Conservation (phyloP, 2,113 vertebrate genomes). For the Tetraodon nigroviridis region DNA sequence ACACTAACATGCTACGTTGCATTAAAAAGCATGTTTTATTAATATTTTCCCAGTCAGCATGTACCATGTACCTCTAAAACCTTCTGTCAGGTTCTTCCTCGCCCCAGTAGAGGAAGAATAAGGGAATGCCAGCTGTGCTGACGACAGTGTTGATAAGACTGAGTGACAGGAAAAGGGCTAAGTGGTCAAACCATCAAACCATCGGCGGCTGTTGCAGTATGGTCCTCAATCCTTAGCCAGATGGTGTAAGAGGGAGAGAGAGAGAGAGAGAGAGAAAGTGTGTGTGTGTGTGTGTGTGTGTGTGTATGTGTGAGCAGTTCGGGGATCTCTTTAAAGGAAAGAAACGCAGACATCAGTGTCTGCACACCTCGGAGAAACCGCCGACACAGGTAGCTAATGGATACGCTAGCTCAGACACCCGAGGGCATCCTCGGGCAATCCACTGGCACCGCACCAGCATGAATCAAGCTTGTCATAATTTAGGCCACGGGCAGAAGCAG, state of each 20-base stretch:
- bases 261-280: not conserved
- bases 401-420: constrained; percentile 55
- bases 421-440: constrained; percentile 63
- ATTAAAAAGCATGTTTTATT: not conserved
- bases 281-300: constrained; percentile 4
- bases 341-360: constrained; percentile 46
- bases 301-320: constrained; percentile 13
- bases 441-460: constrained; percentile 58
- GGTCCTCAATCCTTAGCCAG: constrained; percentile 46
- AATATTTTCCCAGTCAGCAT: constrained; percentile 9
- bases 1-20: too few relatives aligned
- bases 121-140: constrained; percentile 61
- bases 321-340: constrained; percentile 40
- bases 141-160: constrained; percentile 45
- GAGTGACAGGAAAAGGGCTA: constrained; percentile 54
- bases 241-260: constrained; percentile 44
- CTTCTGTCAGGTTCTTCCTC: constrained; percentile 25
- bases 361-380: constrained; percentile 47
- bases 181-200: constrained; percentile 56
- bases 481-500: constrained; percentile 52
- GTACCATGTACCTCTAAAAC: constrained; percentile 17
- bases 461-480: constrained; percentile 62
- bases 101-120: constrained; percentile 20
- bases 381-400: constrained; percentile 67
- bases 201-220: constrained; percentile 30